Evolutionary conservation across 2,113 vertebrate genomes (phyloP).

Genomic region (Pristiophorus japonicus): DNA sequence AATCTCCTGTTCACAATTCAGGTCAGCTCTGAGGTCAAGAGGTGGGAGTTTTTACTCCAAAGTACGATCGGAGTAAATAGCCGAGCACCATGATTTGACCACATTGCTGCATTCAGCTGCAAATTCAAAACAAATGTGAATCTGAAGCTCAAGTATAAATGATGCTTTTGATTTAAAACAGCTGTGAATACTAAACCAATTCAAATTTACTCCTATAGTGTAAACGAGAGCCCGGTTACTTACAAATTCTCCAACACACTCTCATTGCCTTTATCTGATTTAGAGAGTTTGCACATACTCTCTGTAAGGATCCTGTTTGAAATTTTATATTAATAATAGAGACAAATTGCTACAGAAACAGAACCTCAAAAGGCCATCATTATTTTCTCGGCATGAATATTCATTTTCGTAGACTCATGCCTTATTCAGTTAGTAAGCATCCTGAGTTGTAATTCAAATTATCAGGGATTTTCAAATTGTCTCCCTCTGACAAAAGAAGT

Average conservation of each 20-base stretch:
- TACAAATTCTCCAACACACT: conserved; percentile 22
- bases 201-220: conserved; percentile 10
- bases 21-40: conserved; percentile 30
- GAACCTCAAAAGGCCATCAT: conserved; percentile 13
- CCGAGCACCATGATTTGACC: conserved; percentile 25
- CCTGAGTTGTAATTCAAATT: neutral
- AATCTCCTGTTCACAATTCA: conserved; percentile 17
- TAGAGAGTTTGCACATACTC: neutral
- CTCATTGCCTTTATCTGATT: neutral
- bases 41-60: conserved; percentile 28
- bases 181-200: conserved; percentile 23
- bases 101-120: conserved; percentile 20
- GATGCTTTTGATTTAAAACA: conserved; percentile 28
- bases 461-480: conserved; percentile 11
- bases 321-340: conserved; percentile 26
- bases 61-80: conserved; percentile 29
- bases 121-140: conserved; percentile 38
- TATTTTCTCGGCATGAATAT: conserved; percentile 24
- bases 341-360: conserved; percentile 27
- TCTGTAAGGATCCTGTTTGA: conserved; percentile 14
- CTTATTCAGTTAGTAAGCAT: conserved; percentile 30
- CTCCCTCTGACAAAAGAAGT: conserved; percentile 7
- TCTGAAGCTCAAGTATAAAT: conserved; percentile 25
- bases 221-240: conserved; percentile 1
- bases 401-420: conserved; percentile 23